Evolutionary conservation across 2,888 invertebrate genomes (phyloP), one percentile per base, ranked within the genome.

Genomic region (Eustalomyia histrio): DNA sequence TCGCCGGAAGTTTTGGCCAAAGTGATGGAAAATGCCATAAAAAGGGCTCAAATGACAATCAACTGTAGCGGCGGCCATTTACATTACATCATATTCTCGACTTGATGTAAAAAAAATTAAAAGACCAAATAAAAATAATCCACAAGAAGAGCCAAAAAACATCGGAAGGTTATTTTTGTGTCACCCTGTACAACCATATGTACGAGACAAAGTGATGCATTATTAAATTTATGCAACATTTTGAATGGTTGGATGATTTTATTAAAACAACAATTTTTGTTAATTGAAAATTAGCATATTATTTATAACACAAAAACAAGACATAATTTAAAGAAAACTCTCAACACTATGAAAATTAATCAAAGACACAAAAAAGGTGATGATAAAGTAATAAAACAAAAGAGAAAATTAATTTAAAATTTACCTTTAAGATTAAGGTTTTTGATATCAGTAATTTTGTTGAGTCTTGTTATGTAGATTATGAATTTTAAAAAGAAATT

Each of bases 251-350:
- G 81, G 81, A 33, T 81, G 81, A 74, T 81, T 81, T 81, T 78
- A 65, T 74, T 71, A 81, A 81, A 67, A 74, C 55, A 81, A 78
- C 65, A 81, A 81, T 52, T 81, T 81, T 78, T 52, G 65, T 78
- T 81, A 81, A 81, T 81, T 81, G 81, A 81, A 78, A 81, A 81
- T 81, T 81, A 78, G 81, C 81, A 81, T 81, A 81, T 78, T 69
- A 65, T 73, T 65, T 33, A 53, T 39, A 53, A 47, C 18, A 43
- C 39, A 80, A 60, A 33, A 16, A 17, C 9, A 50, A 69, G 9
- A 43, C 3, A 43, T 14, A 64, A 64, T 6, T 57, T 9, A n/a
- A 64, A 58, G 10, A 24, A 73, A 39, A 21, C 33, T 58, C 43
- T 6, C 16, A 58, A 1, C 21, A 33, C 1, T 39, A 53, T 39